Base-by-base conservation (phyloP, 2,113 vertebrate genomes). In the Rhinoderma darwinii region DNA sequence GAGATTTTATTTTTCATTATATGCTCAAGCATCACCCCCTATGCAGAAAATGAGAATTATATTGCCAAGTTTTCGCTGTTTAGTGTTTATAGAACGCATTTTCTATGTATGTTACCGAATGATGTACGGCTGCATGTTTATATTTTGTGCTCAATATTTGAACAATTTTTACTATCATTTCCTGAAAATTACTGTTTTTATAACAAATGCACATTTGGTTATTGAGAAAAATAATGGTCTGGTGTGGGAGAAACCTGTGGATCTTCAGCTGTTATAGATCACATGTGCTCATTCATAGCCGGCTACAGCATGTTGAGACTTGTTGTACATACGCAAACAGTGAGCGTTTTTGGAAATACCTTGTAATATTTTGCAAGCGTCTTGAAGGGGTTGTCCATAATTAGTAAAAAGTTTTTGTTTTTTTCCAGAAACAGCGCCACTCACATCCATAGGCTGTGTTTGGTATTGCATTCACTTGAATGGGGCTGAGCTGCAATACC, bases 161-260 rank as follows among this genome's bases (percentile, higher is more conserved):
- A 75, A 27, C 9, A 15, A 3, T 47, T 75, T 72, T 47, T 74
- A 15, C 22, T 44, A 44, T 43, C 2, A n/a, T 74, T 74, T 74
- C n/a, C 25, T 14, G 10, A 27, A 43, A 75, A 75, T 75, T 44
- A 47, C 41, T 44, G 73, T 30, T 75, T 75, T 75, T 27, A 75
- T 44, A 44, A 39, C 25, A 47, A 73, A 68, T 20, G 5, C 63
- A 41, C 70, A 73, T 75, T 72, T 30, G 44, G 41, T 47, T 25
- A 39, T 44, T 27, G 73, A 75, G 73, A 41, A 27, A 75, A 75
- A 75, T 75, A 75, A 44, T 75, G 22, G 37, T 70, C 66, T 44
- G 2, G 17, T 27, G 12, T 44, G 20, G 22, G 35, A 14, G 14
- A n/a, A 72, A 75, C 32, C 35, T 39, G 70, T 20, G 6, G 18